Base-by-base conservation (phyloP, 2,888 invertebrate genomes). In the Homarus gammarus region DNA sequence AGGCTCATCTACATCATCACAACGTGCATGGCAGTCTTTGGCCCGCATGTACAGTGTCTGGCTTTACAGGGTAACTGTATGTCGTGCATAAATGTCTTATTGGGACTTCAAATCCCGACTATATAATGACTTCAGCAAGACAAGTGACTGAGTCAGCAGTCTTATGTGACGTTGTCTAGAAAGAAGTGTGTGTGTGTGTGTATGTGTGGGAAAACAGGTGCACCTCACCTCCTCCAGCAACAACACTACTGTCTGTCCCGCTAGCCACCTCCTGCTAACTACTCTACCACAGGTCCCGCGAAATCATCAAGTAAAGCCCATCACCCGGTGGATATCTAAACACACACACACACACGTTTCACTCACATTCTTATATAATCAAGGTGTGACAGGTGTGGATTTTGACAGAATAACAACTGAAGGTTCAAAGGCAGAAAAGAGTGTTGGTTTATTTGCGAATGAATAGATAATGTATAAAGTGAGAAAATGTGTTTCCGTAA, bases 211-310 rank as follows among this genome's bases (percentile, higher is more conserved):
- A 56, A 56, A 18, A 18, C 44, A 49, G 5, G 56, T 56, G 56
- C 5, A 18, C 1, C 56, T 18, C 18, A 1, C 3, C 0, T 22
- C 22, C 56, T 5, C 56, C 12, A 56, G 56, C 56, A 18, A 56
- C 22, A 56, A 56, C 12, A 44, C 44, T 44, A 5, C 15, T 18
- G 18, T 18, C 18, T 56, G 56, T 56, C 56, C 56, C 56, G 56
- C 56, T 56, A 22, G 56, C 56, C 15, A 18, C 56, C 64, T 27
- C 27, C 27, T 22, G 22, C 64, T 64, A 64, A 64, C 27, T 64
- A n/a, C 64, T 64, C 64, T 27, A 64, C 64, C 27, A 64, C 64
- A 64, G 64, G 64, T 64, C 64, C 64, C 64, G 64, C 27, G n/a
- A 64, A 64, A 64, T 64, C 27, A 27, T 27, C 64, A n/a, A 64